These are phyloP conservation scores for Rhineura floridana DNA, from an alignment of 2,113 vertebrate species.

Conservation along the genomic window DNA sequence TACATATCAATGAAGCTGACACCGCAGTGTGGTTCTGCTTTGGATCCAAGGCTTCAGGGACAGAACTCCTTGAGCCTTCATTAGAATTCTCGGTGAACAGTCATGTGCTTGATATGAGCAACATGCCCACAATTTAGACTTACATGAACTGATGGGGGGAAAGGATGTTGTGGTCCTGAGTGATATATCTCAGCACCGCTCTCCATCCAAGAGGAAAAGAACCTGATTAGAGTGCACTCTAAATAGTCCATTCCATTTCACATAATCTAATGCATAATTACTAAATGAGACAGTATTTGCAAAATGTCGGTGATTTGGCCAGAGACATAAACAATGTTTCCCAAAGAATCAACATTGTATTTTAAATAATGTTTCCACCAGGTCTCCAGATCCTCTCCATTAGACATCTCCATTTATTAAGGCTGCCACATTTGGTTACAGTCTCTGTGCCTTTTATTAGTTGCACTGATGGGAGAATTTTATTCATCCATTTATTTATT, in stretches of 20 bases:
- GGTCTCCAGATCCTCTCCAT: too few relatives aligned
- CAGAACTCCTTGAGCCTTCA: not conserved
- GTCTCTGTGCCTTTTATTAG: not conserved
- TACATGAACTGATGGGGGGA: not conserved
- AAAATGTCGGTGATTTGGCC: conserved; percentile 1
- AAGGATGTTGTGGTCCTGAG: not conserved
- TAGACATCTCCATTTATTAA: not conserved
- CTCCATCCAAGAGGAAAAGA: conserved; percentile 25
- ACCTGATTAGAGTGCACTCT: conserved; percentile 31
- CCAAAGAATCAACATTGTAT: conserved; percentile 1
- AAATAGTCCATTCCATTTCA: conserved; percentile 10
- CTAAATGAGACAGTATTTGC: conserved; percentile 3
- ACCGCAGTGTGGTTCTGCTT: not conserved
- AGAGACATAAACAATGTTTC: conserved; percentile 17
- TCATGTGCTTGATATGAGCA: conserved; percentile 10
- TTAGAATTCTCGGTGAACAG: not conserved
- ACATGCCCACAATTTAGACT: not conserved
- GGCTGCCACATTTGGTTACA: not conserved
- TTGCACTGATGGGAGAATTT: not conserved
- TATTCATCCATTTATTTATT: not conserved
- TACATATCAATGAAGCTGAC: not conserved
- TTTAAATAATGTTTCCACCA: not conserved
- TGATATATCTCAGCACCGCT: not conserved
- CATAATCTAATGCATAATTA: conserved; percentile 20
- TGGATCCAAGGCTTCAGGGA: not conserved